Base-by-base conservation (phyloP, 2,888 invertebrate genomes). In the Creontiades dilutus region DNA sequence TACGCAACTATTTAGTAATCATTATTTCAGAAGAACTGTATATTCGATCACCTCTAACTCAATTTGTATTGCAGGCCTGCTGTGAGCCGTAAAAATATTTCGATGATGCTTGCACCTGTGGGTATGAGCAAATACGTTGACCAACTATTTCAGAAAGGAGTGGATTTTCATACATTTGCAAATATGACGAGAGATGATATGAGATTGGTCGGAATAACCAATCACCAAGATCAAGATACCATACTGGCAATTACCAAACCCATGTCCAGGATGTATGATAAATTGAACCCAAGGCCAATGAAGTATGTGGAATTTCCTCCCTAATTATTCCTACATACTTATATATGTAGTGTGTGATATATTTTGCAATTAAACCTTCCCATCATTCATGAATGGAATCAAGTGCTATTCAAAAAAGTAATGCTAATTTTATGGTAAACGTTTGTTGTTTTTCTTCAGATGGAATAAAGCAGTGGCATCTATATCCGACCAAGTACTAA, bases 131-230 rank as follows among this genome's bases (percentile, higher is more conserved):
- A 88, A 55, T 88, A 88, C 55, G 52, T 78, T 13, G 80, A 88
- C 11, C 27, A 23, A 27, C 23, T 88, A 9, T 52, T 28, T 23
- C 46, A 80, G 14, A 52, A 48, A 14, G 78, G 78, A 19, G 55
- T 88, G 0, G 88, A 88, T 28, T 88, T 76, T 28, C 88, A 88
- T 52, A 55, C 88, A 28, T 88, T 88, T 46, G 57, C 28, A 52
- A 88, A 88, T 19, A 78, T 88, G 88, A 55, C 76, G n/a, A 46
- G 88, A 12, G 88, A 88, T 2, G 88, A 88, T 52, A 88, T 88
- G 88, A 46, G 88, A 16, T 14, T 27, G 5, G 52, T 88, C 12
- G 88, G 88, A 5, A 88, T 88, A 14, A 80, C 28, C 0, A 88
- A 78, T 47, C 48, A 52, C 37, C 52, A 52, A 13, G 88, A 88